Evolutionary conservation across 2,888 invertebrate genomes (phyloP), one percentile per base, ranked within the genome.

Genomic region (Mongoloraphidia duomilia): DNA sequence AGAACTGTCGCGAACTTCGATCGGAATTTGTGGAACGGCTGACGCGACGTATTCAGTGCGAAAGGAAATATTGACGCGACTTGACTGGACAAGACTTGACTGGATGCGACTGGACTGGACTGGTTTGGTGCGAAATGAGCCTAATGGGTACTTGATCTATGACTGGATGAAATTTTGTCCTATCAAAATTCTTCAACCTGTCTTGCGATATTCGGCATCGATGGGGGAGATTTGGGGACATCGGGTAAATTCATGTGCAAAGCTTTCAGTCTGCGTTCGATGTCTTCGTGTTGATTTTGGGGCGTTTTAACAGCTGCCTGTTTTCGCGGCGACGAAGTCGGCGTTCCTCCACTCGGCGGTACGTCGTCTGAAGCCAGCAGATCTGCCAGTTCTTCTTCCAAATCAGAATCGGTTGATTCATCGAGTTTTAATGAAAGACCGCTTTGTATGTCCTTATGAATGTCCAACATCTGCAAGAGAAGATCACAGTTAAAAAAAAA

Each of bases 341-440:
- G 35, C 49, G 42, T 13, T 50, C 46, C 13, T 47, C 40, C 10
- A 10, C 36, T 45, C 9, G 37, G 14, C 4, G 26, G 26, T 17
- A 14, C 50, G 41, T 52, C 38, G 14, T 49, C 48, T 47, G 52
- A 49, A 33, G 57, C 63, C 44, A 85, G 61, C 34, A 86, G 60
- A 34, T 81, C 78, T 34, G 68, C 71, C 40, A 84, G 63, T 62
- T 84, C 84, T 8, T 75, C 68, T 60, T 88, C 87, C 12, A 82
- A 62, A 41, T 84, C 84, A 0, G 72, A 63, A 26, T 79, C 76
- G 50, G 77, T 75, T 5, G 69, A 62, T 26, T 72, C 72, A 1
- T 72, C 70, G 0, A 72, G 57, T 0, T 73, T 63, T 12, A 71
- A 70, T 1, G 75, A 66, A 48, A 82, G 60, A 9, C 71, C 64